Percentiles rank a stretch among this genome's conserved stretches.
These are phyloP conservation scores for Protaetia brevitarsis DNA, from an alignment of 1,140 invertebrate genomes.

Conservation along the genomic window DNA sequence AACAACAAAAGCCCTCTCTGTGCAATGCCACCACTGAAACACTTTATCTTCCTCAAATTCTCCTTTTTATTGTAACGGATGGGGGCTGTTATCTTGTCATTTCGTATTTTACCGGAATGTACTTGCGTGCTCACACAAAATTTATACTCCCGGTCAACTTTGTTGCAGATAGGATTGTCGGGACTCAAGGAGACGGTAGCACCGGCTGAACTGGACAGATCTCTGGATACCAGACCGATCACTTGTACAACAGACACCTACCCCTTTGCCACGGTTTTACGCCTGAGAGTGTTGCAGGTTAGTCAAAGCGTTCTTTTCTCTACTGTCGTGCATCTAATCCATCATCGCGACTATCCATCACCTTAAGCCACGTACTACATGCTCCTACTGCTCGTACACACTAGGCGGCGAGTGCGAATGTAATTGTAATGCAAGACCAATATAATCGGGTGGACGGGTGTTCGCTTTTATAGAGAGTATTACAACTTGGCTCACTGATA, in stretches of 20 bases:
- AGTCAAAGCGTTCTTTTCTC: not conserved
- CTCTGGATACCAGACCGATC: constrained; percentile 23
- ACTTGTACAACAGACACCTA: constrained; percentile 40
- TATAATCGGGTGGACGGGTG: no score
- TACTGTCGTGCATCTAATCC: not conserved
- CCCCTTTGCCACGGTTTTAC: constrained; percentile 54
- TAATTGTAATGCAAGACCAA: no score
- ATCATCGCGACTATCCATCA: constrained; percentile 4
- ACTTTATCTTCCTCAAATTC: not conserved
- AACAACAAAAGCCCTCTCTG: no score
- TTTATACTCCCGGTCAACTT: constrained; percentile 1
- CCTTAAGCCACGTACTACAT: no score
- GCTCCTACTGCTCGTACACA: no score
- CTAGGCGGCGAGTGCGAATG: no score
- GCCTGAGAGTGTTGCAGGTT: constrained; percentile 58
- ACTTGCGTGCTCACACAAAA: not conserved
- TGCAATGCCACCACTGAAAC: no score
- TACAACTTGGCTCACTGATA: no score
- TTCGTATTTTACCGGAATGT: no score
- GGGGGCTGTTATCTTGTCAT: not conserved
- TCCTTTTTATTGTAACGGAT: not conserved
- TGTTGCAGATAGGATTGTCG: constrained; percentile 37
- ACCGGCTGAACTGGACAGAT: constrained; percentile 32
- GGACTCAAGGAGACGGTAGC: constrained; percentile 33
- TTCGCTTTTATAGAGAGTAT: no score